These are phyloP conservation scores for Trachemys scripta DNA, from an alignment of 2,113 vertebrate genomes.

Conservation along the genomic window DNA sequence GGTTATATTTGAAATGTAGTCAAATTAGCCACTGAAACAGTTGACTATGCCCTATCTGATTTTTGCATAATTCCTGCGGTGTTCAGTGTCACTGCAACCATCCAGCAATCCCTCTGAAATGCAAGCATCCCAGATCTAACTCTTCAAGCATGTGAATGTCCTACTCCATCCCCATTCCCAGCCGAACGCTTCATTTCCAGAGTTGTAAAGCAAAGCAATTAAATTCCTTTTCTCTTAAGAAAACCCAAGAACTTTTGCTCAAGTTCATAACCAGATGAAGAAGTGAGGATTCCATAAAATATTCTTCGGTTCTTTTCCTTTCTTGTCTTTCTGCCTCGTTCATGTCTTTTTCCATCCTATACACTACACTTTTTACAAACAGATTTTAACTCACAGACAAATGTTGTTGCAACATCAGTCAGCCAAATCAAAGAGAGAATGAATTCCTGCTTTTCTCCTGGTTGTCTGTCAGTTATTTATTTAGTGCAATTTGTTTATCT, in stretches of 20 bases:
- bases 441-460: background rate
- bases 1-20: background rate
- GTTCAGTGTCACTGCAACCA: background rate
- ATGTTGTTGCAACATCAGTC: background rate
- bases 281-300: background rate
- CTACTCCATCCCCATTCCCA: background rate
- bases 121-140: background rate
- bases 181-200: background rate
- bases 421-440: background rate
- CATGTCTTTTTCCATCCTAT: background rate
- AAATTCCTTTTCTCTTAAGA: constrained; percentile 17
- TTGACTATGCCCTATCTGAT: background rate
- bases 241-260: background rate
- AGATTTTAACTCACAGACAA: background rate
- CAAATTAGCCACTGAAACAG: background rate
- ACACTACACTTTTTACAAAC: background rate
- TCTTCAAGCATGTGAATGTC: background rate
- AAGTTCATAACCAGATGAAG: background rate
- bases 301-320: background rate
- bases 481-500: background rate
- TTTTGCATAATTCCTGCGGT: background rate
- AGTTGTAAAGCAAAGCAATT: background rate
- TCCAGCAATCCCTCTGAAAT: background rate
- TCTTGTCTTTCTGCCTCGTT: background rate
- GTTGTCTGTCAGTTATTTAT: background rate